These are phyloP conservation scores for Gobio gobio DNA, from an alignment of 2,113 vertebrate genomes.

Conservation along the genomic window DNA sequence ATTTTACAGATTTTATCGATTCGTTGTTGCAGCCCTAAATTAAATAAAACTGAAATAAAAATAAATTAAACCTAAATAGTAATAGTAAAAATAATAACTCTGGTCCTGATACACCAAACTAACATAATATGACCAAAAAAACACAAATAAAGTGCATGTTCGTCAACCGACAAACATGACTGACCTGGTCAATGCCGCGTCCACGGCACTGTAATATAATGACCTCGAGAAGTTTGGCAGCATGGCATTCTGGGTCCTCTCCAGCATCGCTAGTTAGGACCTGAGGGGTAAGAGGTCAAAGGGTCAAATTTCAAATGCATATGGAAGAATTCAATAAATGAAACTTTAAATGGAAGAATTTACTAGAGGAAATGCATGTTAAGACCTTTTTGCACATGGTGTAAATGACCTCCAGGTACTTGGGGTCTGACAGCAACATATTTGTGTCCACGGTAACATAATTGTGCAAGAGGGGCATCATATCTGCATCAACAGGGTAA, in stretches of 20 bases:
- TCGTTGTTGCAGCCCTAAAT: too few species aligned
- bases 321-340: not conserved
- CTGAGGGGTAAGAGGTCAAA: constrained; percentile 66
- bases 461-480: constrained; percentile 99
- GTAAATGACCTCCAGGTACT: constrained; percentile 95
- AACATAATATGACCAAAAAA: not conserved
- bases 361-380: not conserved
- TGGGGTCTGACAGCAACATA: constrained; percentile 89
- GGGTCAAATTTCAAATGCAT: not conserved
- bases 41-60: too few species aligned
- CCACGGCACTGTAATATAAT: constrained; percentile 95
- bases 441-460: constrained; percentile 97
- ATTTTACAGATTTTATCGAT: too few species aligned
- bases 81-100: too few species aligned
- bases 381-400: constrained; percentile 97
- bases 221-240: constrained; percentile 94
- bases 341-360: not conserved
- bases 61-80: too few species aligned
- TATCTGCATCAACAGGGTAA: constrained; percentile 79
- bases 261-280: constrained; percentile 89
- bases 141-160: not conserved
- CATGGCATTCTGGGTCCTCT: constrained; percentile 95
- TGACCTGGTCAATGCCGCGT: constrained; percentile 94
- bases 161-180: not conserved
- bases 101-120: not conserved